Base-by-base conservation (phyloP, 2,797 vertebrate genomes). In the Nannoperca obscura region DNA sequence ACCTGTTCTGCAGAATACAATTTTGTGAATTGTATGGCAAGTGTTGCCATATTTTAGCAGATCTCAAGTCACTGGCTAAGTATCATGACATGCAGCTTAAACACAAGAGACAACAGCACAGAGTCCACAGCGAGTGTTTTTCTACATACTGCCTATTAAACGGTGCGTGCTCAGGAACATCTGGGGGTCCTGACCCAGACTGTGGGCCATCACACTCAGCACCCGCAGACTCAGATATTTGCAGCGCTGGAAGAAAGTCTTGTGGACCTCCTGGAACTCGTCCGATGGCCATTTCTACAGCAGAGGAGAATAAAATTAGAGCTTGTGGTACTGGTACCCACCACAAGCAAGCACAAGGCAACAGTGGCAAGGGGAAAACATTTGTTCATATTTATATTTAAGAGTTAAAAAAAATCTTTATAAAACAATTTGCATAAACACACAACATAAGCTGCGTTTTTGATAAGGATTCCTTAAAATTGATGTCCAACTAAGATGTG, bases 281-380 rank as follows among this genome's bases (percentile, higher is more conserved):
- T 83, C 92, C 0, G 89, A 70, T 0, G 95, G 95, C 95, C 95
- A 95, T 30, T 83, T 87, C 95, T 96, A 15, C 52, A 72, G 52
- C 24, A 73, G 30, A 74, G 0, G 24, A 22, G n/a, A 62, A 47
- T 0, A 20, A 1, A 15, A 9, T 24, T 1, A 72, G 30, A 62
- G 27, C 5, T 15, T 3, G 36, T 38, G 32, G 32, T 32, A 32
- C 5, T 32, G 3, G 32, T 36, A 2, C 36, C 36, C 36, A 36
- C 36, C 32, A 2, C 11, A 9, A 38, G 36, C 36, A 38, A 11
- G 36, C 36, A 38, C 36, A 8, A 38, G 36, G 36, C 36, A 11
- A 38, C 36, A 38, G 36, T 38, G 36, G 36, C 36, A 38, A 38
- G 36, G 10, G 11, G 11, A 10, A 38, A 38, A 11, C 9, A 2